phyloP scores from a whole-genome alignment of 1,140 invertebrate genomes.

The Drosophila kurseongensis region DNA sequence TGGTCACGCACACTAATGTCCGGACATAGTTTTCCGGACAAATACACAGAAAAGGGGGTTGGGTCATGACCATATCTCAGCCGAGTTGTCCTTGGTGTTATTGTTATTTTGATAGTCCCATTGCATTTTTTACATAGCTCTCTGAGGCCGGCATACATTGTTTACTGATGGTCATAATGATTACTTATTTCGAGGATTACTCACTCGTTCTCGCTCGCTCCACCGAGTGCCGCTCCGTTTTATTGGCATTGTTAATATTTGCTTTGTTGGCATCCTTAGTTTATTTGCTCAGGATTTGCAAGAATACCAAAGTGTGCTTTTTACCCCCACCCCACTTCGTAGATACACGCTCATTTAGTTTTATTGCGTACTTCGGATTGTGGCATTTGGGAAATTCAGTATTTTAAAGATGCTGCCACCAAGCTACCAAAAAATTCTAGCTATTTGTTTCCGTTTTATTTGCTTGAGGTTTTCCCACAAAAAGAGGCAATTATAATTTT shows the following conservation, averaged over 20 bases:
- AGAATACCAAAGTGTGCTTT: slow-evolving; percentile 31
- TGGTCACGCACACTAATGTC: slow-evolving; percentile 36
- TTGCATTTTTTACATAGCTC: slow-evolving; percentile 79
- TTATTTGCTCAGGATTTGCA: slow-evolving; percentile 71
- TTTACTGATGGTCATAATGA: slow-evolving; percentile 74
- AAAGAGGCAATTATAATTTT: slow-evolving; percentile 25
- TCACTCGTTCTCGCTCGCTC: slow-evolving; percentile 39
- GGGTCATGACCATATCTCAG: slow-evolving; percentile 56
- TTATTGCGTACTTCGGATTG: slow-evolving; percentile 64
- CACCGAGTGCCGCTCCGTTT: slow-evolving; percentile 40
- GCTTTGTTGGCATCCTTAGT: slow-evolving; percentile 59
- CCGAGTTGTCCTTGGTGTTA: slow-evolving; percentile 56
- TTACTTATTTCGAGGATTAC: slow-evolving; percentile 81
- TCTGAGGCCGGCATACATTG: slow-evolving; percentile 46
- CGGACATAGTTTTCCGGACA: slow-evolving; percentile 61
- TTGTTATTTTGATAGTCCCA: slow-evolving; percentile 70
- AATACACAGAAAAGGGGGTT: slow-evolving; percentile 36
- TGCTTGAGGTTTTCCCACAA: slow-evolving; percentile 20
- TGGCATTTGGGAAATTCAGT: slow-evolving; percentile 42
- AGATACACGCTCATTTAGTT: slow-evolving; percentile 62
- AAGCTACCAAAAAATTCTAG: slow-evolving; percentile 10
- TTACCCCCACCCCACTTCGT: slow-evolving; percentile 14
- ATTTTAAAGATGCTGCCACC: slow-evolving; percentile 26
- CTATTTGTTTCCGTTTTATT: slow-evolving; percentile 19
- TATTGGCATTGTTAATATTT: slow-evolving; percentile 81